Conservation (phyloP, 2,888 invertebrate genomes). For the Homarus gammarus region DNA sequence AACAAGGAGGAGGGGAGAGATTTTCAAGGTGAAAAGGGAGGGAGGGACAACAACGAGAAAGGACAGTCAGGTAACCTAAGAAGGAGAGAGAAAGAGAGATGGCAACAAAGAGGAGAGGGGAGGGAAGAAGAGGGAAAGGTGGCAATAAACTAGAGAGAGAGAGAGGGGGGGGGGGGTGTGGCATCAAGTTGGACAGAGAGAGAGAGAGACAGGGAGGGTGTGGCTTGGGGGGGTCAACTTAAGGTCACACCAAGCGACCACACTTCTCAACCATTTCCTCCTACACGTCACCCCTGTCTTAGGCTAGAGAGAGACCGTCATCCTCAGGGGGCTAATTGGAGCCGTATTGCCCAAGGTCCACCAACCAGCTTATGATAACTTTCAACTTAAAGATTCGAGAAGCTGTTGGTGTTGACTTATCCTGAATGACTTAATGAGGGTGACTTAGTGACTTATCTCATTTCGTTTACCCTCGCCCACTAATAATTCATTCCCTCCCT, state of each 20-base stretch:
- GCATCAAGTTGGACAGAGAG: not conserved
- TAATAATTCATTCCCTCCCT: not conserved
- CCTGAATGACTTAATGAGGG: too few species aligned
- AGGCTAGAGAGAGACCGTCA: too few species aligned
- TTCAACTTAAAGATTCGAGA: too few species aligned
- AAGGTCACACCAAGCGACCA: too few species aligned
- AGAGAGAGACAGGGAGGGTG: conserved; percentile 33
- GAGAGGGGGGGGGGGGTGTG: not conserved
- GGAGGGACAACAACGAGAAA: not conserved
- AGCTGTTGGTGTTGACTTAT: too few species aligned
- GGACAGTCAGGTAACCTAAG: not conserved
- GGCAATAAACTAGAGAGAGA: not conserved
- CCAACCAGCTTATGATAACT: too few species aligned
- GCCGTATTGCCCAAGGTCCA: too few species aligned
- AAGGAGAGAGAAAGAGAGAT: not conserved
- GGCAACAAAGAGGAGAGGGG: not conserved
- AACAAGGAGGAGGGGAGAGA: not conserved
- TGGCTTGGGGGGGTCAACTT: not conserved
- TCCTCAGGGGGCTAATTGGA: too few species aligned
- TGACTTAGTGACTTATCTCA: too few species aligned
- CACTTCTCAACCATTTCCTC: too few species aligned
- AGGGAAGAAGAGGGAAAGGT: not conserved
- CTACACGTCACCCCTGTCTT: too few species aligned
- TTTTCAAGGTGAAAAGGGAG: not conserved
- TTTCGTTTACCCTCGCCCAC: not conserved